A percentile compares a stretch with the other conserved stretches of the same genome.
These are phyloP conservation scores for Anolis carolinensis DNA, from an alignment of 2,113 vertebrate species.

Conservation along the genomic window DNA sequence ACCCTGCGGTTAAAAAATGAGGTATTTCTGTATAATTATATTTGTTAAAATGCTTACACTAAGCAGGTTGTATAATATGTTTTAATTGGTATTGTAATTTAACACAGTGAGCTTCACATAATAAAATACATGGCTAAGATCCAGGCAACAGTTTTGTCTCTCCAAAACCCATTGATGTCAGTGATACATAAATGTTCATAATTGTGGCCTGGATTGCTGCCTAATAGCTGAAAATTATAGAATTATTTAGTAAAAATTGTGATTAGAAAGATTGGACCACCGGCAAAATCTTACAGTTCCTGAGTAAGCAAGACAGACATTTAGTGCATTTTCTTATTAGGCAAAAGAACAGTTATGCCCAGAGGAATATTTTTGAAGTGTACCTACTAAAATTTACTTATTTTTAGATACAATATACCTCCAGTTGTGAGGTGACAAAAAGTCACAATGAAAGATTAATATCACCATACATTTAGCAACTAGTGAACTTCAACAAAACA, in stretches of 20 bases:
- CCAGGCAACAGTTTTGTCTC: not conserved
- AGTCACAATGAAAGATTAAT: not conserved
- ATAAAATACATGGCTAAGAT: not conserved
- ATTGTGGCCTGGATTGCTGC: not conserved
- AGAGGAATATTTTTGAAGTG: no score
- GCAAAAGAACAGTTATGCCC: not conserved
- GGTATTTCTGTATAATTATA: not conserved
- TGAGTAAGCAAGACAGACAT: not conserved
- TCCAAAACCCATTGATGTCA: not conserved
- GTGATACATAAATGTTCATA: not conserved
- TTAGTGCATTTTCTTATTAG: not conserved
- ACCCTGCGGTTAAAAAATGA: conserved; percentile 36
- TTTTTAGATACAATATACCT: not conserved
- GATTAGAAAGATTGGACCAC: not conserved
- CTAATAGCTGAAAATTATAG: not conserved
- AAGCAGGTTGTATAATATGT: conserved; percentile 12
- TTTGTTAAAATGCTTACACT: conserved; percentile 16
- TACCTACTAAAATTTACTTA: not conserved
- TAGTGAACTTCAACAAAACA: not conserved
- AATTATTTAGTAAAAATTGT: not conserved
- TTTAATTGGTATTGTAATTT: conserved; percentile 38
- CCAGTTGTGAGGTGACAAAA: not conserved
- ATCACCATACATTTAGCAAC: not conserved
- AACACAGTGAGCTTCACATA: not conserved
- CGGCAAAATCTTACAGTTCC: not conserved